Percentiles rank a stretch among this genome's conserved stretches.
phyloP scores from a whole-genome alignment of 2,888 invertebrate species.

The Lochmaea crataegi region DNA sequence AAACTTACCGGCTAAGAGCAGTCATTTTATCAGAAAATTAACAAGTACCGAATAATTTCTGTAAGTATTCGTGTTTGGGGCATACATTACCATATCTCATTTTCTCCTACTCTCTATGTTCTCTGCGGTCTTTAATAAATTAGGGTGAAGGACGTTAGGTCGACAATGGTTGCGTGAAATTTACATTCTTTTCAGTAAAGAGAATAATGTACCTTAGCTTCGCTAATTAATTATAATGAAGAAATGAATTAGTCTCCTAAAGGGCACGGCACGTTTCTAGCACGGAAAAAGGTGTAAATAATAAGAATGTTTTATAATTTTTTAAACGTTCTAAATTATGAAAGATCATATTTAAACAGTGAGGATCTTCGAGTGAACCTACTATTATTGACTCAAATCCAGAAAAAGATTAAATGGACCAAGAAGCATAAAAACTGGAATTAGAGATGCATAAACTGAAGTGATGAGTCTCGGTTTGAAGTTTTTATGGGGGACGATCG shows the following conservation, averaged over 20 bases:
- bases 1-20: background rate
- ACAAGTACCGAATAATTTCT: background rate
- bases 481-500: no score
- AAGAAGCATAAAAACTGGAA: no score
- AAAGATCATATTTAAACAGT: no score
- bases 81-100: conserved; percentile 7
- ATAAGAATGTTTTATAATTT: background rate
- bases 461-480: no score
- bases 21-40: background rate
- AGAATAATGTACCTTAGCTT: background rate
- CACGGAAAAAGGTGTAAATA: background rate
- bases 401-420: no score
- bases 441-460: no score
- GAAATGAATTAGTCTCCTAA: conserved; percentile 8
- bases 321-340: no score
- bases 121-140: conserved; percentile 13
- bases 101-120: background rate
- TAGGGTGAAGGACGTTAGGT: conserved; percentile 5
- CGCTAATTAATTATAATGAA: conserved; percentile 15
- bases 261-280: background rate
- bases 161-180: conserved; percentile 23
- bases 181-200: conserved; percentile 15
- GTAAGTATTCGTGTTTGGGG: background rate
- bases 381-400: no score
- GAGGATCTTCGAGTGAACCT: no score